phyloP scores from a whole-genome alignment of 2,113 vertebrate genomes.

The Lycaon pictus region DNA sequence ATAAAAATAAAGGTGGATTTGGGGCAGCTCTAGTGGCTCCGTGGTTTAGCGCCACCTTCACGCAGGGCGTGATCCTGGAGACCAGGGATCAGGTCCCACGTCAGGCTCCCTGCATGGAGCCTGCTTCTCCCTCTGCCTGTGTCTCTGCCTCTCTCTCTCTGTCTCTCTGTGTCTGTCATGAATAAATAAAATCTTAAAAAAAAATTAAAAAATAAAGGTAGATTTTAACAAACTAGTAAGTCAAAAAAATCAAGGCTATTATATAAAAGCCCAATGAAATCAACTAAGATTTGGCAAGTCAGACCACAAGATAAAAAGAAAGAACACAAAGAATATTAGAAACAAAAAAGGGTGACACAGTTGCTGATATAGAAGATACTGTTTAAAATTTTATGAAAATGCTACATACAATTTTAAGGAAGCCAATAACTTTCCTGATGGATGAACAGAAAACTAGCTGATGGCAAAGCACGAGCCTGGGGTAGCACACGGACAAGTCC shows the following conservation, averaged over 20 bases:
- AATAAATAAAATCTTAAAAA: too few relatives aligned
- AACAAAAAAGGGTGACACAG: neutral
- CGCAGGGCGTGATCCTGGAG: too few relatives aligned
- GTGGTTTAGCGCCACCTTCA: too few relatives aligned
- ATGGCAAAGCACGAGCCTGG: too few relatives aligned
- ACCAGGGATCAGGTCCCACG: too few relatives aligned
- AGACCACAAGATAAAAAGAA: neutral
- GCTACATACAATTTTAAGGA: conserved; percentile 11
- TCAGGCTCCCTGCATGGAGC: too few relatives aligned
- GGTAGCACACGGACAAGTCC: too few relatives aligned
- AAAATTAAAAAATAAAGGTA: neutral
- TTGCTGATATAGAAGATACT: neutral
- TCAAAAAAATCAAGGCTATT: neutral
- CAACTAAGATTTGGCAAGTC: neutral
- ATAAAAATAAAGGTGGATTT: conserved; percentile 20
- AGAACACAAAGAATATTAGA: neutral
- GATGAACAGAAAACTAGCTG: too few relatives aligned
- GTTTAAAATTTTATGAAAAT: conserved; percentile 13
- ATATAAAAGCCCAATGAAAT: neutral
- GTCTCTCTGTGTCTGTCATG: too few relatives aligned
- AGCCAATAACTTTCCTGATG: neutral
- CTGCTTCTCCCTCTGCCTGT: too few relatives aligned
- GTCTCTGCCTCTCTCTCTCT: too few relatives aligned
- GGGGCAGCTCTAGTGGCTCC: too few relatives aligned
- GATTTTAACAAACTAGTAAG: neutral